Percentiles rank a stretch among this genome's conserved stretches.
Evolutionary conservation across 2,797 vertebrate species (phyloP).

Genomic region (Enteromius fasciolatus): DNA sequence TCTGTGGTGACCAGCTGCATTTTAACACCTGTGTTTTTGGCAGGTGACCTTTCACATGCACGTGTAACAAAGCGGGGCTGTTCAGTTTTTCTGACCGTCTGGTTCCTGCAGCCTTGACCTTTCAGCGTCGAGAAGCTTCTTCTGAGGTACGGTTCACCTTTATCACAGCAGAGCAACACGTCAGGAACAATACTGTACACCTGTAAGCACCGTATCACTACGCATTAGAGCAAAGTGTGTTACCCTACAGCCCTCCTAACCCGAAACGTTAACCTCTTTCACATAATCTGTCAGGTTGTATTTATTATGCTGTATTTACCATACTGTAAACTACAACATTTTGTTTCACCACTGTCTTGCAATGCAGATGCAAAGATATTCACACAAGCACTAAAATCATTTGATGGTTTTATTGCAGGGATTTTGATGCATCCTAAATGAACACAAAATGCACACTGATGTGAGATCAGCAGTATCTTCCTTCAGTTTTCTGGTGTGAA

Average conservation of each 20-base stretch:
- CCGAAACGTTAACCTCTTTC: background rate
- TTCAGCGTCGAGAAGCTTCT: slow-evolving; percentile 1
- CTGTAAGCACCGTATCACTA: background rate
- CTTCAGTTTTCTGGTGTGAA: slow-evolving; percentile 9
- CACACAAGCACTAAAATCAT: background rate
- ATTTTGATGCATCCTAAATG: background rate
- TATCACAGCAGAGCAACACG: background rate
- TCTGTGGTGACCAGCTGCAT: background rate
- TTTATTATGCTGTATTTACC: background rate
- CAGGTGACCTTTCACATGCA: slow-evolving; percentile 52
- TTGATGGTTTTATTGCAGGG: slow-evolving; percentile 8
- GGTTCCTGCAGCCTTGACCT: slow-evolving; percentile 35
- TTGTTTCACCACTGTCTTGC: background rate
- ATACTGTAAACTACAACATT: background rate
- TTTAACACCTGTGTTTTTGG: slow-evolving; percentile 18
- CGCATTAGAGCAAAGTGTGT: background rate
- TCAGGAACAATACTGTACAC: slow-evolving; percentile 22
- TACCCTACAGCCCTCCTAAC: background rate
- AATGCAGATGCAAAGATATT: background rate
- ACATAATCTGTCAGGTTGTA: background rate
- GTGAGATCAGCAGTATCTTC: background rate
- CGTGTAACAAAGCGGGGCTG: background rate
- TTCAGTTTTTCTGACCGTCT: background rate
- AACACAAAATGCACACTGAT: slow-evolving; percentile 1
- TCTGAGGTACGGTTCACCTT: slow-evolving; percentile 41